phyloP scores from a whole-genome alignment of 2,113 vertebrate genomes.

The Cyrtonyx montezumae region DNA sequence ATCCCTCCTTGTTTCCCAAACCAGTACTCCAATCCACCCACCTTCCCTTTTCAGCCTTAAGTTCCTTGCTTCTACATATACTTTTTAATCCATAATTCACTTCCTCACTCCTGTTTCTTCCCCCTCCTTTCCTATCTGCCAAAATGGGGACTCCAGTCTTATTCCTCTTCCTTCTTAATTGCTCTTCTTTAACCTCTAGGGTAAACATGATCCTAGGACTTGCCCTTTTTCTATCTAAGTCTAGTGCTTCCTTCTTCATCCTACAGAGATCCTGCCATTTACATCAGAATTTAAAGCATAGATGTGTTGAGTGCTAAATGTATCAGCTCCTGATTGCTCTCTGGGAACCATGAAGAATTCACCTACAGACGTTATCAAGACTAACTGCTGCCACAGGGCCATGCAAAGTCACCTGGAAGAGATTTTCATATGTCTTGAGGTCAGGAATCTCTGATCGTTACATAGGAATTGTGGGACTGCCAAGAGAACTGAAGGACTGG shows the following conservation, averaged over 20 bases:
- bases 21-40: background rate
- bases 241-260: background rate
- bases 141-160: background rate
- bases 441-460: background rate
- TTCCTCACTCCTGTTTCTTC: background rate
- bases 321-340: background rate
- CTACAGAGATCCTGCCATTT: background rate
- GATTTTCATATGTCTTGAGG: background rate
- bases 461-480: background rate
- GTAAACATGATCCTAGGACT: background rate
- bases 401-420: background rate
- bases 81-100: background rate
- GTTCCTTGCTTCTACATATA: background rate
- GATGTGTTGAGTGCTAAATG: background rate
- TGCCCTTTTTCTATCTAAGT: background rate
- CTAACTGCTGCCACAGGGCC: background rate
- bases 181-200: background rate
- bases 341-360: background rate
- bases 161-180: background rate
- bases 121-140: background rate
- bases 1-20: background rate
- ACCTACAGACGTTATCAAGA: background rate
- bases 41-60: background rate
- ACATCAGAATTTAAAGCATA: background rate
- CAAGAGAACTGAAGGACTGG: background rate